A percentile compares a stretch with the other conserved stretches of the same genome.
These are phyloP conservation scores for Astreopora myriophthalma DNA, from an alignment of 64 coral and sea anemone genomes.

Conservation along the genomic window DNA sequence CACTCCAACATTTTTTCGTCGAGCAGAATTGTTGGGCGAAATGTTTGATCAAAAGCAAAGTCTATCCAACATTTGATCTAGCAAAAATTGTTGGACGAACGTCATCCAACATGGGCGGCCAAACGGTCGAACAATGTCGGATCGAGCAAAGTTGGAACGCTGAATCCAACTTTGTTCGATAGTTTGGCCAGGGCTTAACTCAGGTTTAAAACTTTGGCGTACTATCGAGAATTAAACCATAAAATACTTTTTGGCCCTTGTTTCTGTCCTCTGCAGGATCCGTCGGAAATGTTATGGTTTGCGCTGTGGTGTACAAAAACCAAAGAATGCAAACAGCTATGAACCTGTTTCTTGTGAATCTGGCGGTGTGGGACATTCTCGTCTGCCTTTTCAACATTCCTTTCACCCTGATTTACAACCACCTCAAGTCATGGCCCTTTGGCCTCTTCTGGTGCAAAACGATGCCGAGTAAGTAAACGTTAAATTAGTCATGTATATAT, in stretches of 20 bases:
- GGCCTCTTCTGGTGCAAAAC: conserved; percentile 92
- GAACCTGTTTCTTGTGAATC: conserved; percentile 94
- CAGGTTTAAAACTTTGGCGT: too few relatives aligned
- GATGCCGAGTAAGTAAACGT: conserved; percentile 85
- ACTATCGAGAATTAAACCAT: not conserved
- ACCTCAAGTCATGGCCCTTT: conserved; percentile 85
- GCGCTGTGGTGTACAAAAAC: conserved; percentile 92
- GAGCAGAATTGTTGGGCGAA: too few relatives aligned
- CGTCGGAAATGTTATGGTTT: conserved; percentile 85
- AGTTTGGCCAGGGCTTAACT: too few relatives aligned
- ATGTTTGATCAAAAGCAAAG: too few relatives aligned
- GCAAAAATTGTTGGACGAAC: too few relatives aligned
- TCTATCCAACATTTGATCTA: too few relatives aligned
- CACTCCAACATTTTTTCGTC: too few relatives aligned
- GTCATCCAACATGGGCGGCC: too few relatives aligned
- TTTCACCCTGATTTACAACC: conserved; percentile 85
- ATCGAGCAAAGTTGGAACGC: too few relatives aligned
- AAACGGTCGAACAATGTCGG: too few relatives aligned
- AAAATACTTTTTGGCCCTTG: not conserved
- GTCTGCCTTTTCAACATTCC: conserved; percentile 92
- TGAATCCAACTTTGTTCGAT: too few relatives aligned
- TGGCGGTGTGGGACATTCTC: conserved; percentile 87
- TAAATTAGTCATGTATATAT: too few relatives aligned
- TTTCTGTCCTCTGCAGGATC: conserved; percentile 49
- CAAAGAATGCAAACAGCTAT: conserved; percentile 96